phyloP scores from a whole-genome alignment of 2,888 invertebrate species.

The Dichetophora obliterata region DNA sequence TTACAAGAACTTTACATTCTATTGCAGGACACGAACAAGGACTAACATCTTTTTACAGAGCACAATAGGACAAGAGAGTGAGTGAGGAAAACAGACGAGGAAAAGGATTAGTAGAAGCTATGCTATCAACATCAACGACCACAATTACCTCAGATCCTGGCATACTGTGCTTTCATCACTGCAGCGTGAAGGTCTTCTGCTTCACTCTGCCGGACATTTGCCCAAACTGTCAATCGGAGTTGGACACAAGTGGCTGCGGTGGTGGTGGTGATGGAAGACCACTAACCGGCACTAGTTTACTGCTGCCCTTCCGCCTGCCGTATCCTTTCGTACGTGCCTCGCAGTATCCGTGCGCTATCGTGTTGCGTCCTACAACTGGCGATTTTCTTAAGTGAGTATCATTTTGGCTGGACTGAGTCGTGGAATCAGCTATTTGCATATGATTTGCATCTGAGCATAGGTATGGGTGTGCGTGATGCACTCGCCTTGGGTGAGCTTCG shows the following conservation, averaged over 20 bases:
- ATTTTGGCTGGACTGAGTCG: neutral
- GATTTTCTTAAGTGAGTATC: constrained; percentile 86
- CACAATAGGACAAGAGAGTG: neutral
- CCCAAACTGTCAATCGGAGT: constrained; percentile 81
- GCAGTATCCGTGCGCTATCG: constrained; percentile 84
- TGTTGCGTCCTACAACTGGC: constrained; percentile 89
- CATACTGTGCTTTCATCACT: constrained; percentile 92
- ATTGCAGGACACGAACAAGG: constrained; percentile 47
- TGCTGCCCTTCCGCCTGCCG: constrained; percentile 86
- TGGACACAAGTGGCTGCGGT: constrained; percentile 65
- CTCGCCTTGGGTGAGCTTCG: no score
- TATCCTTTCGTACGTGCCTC: constrained; percentile 88
- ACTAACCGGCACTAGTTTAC: constrained; percentile 67
- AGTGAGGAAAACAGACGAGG: neutral
- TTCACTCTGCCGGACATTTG: constrained; percentile 82
- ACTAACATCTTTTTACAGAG: neutral
- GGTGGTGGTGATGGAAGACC: neutral
- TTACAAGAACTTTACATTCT: constrained; percentile 51
- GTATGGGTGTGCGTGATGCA: neutral
- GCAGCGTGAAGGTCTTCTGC: constrained; percentile 86
- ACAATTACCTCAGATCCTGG: constrained; percentile 77
- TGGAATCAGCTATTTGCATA: neutral
- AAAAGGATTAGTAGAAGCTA: neutral
- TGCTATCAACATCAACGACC: constrained; percentile 55
- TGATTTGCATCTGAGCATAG: constrained; percentile 1